Evolutionary conservation across 1,140 invertebrate species (phyloP), one percentile per base, ranked within the genome.

Genomic region (Papilio dardanus): DNA sequence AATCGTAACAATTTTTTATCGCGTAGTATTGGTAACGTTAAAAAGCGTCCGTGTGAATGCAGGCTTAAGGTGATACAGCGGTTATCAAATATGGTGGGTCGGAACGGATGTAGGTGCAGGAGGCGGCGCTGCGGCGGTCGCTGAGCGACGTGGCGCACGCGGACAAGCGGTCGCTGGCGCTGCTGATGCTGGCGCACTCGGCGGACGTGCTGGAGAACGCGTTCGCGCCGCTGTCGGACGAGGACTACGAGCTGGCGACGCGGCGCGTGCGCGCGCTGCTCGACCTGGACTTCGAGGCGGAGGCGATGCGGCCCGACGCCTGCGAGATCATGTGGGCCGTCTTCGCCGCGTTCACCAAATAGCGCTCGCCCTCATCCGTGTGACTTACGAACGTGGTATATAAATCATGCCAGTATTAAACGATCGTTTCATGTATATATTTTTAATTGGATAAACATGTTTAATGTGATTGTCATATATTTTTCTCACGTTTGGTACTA

Each of bases 131-230:
- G 74, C 96, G 96, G 75, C 98, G 98, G 88, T 99, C 99, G 97
- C 98, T 99, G 16, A 99, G 99, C 79, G 99, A 99, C 95, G 96
- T 99, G 1, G 98, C 99, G 83, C 96, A 99, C 74, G 99, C 99
- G 96, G 99, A 99, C 87, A 98, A 97, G 89, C 95, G 99, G 62
- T 96, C 98, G 79, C 93, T 99, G 78, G 96, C 99, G 24, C 94
- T 99, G 67, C 96, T 99, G 84, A 97, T 99, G 90, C 94, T 99
- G 71, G 98, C 99, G 24, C 99, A 99, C 93, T 98, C 99, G 16
- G 99, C 99, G 66, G 99, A 99, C 94, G 99, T 99, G 16, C 94
- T 99, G 5, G 99, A 99, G 94, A 99, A 99, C 94, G 99, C 99
- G n/a, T 99, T 99, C 94, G 98, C 98, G 24, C 98, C 99, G 1